These are phyloP conservation scores for Steinernema feltiae DNA, from an alignment of 1,140 invertebrate genomes.

Conservation along the genomic window DNA sequence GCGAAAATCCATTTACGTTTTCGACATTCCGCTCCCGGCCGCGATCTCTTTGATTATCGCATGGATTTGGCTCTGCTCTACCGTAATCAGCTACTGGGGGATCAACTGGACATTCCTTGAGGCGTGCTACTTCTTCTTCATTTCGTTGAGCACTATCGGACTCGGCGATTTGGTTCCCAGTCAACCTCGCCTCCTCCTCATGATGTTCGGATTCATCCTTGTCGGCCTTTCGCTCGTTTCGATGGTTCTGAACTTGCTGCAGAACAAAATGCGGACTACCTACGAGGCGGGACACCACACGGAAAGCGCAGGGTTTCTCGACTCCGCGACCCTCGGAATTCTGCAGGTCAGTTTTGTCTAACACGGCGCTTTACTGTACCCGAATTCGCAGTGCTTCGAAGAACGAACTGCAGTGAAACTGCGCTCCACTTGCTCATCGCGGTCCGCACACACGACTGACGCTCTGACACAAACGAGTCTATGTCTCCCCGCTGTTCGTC, in stretches of 20 bases:
- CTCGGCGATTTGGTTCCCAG: constrained; percentile 36
- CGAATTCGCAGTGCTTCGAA: neutral
- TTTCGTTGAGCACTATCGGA: constrained; percentile 37
- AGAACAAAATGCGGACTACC: constrained; percentile 35
- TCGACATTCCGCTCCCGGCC: constrained; percentile 32
- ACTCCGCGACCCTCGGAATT: constrained; percentile 17
- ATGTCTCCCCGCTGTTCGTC: constrained; percentile 24
- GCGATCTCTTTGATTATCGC: constrained; percentile 31
- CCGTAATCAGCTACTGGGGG: constrained; percentile 32
- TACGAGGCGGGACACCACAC: constrained; percentile 34
- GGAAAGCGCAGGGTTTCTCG: constrained; percentile 14
- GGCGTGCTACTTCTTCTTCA: constrained; percentile 42
- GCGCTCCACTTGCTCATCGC: constrained; percentile 27
- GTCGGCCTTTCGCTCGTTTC: constrained; percentile 37
- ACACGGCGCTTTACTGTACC: neutral
- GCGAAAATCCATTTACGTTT: constrained; percentile 27
- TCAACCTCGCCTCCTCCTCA: constrained; percentile 24
- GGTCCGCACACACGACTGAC: too few relatives aligned
- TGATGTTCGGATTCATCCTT: constrained; percentile 38
- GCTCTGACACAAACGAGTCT: constrained; percentile 36
- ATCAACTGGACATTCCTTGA: constrained; percentile 36
- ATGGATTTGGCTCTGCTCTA: constrained; percentile 38
- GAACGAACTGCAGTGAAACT: neutral
- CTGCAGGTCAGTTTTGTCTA: constrained; percentile 20
- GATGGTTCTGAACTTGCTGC: constrained; percentile 39